A percentile compares a stretch with the other conserved stretches of the same genome.
phyloP scores from a whole-genome alignment of 2,888 invertebrate genomes.

The Chaetoderma sp. region DNA sequence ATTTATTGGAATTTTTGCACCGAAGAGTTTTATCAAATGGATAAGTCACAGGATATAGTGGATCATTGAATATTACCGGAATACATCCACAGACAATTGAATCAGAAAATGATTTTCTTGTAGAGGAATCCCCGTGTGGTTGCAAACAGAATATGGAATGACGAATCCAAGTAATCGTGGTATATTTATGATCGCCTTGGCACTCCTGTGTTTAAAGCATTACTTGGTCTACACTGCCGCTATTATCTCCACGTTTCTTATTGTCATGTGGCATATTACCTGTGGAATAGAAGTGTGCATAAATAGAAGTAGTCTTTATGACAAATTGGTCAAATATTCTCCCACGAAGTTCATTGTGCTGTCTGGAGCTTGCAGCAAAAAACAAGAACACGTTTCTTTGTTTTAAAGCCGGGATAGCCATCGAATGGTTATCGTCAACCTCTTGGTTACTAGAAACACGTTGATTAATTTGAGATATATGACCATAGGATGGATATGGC shows the following conservation, averaged over 20 bases:
- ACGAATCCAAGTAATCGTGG: conserved; percentile 53
- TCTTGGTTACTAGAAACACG: not conserved
- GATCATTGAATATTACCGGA: conserved; percentile 42
- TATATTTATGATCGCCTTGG: conserved; percentile 21
- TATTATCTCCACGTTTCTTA: not conserved
- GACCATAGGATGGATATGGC: conserved; percentile 58
- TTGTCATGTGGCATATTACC: not conserved
- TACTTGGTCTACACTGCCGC: not conserved
- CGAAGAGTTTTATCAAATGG: conserved; percentile 41
- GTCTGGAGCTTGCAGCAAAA: conserved; percentile 43
- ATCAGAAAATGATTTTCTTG: conserved; percentile 59
- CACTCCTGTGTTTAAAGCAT: conserved; percentile 31
- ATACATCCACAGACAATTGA: conserved; percentile 56
- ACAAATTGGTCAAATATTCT: conserved; percentile 48
- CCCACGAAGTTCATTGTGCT: conserved; percentile 45
- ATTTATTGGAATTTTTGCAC: conserved; percentile 37
- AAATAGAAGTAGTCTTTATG: no score
- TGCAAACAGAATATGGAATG: conserved; percentile 54
- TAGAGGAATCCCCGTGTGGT: conserved; percentile 59
- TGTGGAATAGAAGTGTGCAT: no score
- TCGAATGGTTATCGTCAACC: not conserved
- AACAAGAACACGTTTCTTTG: conserved; percentile 46
- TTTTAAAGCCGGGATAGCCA: not conserved
- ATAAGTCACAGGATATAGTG: conserved; percentile 34
- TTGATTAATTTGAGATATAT: no score